Evolutionary conservation across 64 coral and sea anemone genomes (phyloP).

Genomic region (Platygyra sinensis): DNA sequence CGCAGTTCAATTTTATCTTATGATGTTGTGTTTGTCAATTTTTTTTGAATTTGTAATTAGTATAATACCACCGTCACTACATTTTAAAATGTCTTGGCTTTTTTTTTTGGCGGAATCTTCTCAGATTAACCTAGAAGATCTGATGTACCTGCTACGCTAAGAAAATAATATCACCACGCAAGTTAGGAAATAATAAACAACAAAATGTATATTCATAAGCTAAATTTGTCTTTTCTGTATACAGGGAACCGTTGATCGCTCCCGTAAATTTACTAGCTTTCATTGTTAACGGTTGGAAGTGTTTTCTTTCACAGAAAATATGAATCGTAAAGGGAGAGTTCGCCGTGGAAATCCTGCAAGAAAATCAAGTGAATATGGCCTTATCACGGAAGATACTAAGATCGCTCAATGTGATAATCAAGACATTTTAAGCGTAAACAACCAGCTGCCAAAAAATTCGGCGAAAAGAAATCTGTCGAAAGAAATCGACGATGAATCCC

Average conservation of each 20-base stretch:
- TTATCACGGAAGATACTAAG: not conserved
- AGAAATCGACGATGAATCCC: conserved; percentile 18
- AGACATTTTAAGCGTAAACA: conserved; percentile 34
- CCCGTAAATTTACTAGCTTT: not conserved
- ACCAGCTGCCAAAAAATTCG: conserved; percentile 3
- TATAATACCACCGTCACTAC: not conserved
- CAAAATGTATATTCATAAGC: conserved; percentile 31
- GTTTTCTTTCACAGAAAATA: not conserved
- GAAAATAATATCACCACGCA: not conserved
- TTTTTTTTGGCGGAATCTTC: not conserved
- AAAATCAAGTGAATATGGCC: conserved; percentile 12
- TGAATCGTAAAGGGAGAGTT: conserved; percentile 25
- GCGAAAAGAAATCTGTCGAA: conserved; percentile 46
- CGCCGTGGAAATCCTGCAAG: conserved; percentile 8
- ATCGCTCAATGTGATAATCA: conserved; percentile 3
- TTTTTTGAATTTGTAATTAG: conserved; percentile 20
- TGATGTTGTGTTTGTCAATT: conserved; percentile 8
- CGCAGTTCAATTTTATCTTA: not conserved
- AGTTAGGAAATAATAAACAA: not conserved
- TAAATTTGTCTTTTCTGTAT: conserved; percentile 2
- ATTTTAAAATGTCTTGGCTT: not conserved
- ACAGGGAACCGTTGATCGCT: not conserved
- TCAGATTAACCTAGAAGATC: not conserved
- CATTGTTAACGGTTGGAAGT: not conserved
- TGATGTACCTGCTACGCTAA: not conserved